These are phyloP conservation scores for Gracilinanus agilis DNA, from an alignment of 2,113 vertebrate species.

Conservation along the genomic window DNA sequence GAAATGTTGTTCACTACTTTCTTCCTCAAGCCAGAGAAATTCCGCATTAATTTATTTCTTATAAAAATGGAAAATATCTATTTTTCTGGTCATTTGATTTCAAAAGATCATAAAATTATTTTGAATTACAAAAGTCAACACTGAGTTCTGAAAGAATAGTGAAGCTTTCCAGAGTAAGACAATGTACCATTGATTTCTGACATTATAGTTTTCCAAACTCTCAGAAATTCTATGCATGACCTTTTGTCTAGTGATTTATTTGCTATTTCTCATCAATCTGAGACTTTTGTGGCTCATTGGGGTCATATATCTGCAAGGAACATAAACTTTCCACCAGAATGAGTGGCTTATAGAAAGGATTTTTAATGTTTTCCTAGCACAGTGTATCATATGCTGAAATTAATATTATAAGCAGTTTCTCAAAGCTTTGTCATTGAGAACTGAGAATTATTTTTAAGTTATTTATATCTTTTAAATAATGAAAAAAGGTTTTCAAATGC, in stretches of 20 bases:
- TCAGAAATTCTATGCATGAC: conserved; percentile 78
- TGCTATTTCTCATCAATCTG: conserved; percentile 71
- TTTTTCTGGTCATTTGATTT: conserved; percentile 56
- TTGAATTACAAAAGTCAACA: conserved; percentile 61
- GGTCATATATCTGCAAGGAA: conserved; percentile 38
- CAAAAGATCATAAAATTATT: conserved; percentile 73
- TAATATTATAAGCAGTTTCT: background rate
- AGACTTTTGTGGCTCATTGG: conserved; percentile 56
- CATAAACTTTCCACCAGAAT: conserved; percentile 72
- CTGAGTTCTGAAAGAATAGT: conserved; percentile 40
- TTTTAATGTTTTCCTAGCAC: conserved; percentile 29
- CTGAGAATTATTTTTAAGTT: conserved; percentile 39
- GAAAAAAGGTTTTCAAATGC: background rate
- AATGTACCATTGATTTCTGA: conserved; percentile 77
- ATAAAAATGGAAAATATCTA: conserved; percentile 61
- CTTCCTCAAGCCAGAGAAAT: background rate
- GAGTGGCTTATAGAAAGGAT: conserved; percentile 48
- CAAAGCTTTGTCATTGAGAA: background rate
- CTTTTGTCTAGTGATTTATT: conserved; percentile 75
- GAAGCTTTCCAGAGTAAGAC: conserved; percentile 58
- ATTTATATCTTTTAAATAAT: conserved; percentile 41
- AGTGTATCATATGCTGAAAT: conserved; percentile 5
- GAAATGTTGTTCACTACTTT: background rate
- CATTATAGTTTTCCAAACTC: conserved; percentile 74
- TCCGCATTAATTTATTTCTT: conserved; percentile 69